Evolutionary conservation across 1,140 invertebrate species (phyloP).

Genomic region (Cardiocondyla obscurior): DNA sequence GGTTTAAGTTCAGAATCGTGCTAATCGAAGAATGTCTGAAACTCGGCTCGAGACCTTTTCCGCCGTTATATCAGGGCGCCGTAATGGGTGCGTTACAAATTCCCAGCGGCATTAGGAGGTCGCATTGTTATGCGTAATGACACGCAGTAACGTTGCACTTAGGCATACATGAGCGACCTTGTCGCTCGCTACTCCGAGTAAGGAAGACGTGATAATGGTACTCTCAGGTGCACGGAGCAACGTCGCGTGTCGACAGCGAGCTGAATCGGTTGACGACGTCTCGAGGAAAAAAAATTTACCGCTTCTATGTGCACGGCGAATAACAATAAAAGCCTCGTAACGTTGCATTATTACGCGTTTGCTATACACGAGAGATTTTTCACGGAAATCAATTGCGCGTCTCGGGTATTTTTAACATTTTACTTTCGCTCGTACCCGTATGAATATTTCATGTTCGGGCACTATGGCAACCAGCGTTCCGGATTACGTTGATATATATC

Average conservation of each 20-base stretch:
- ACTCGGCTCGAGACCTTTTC: background rate
- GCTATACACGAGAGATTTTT: slow-evolving; percentile 1
- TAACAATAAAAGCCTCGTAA: background rate
- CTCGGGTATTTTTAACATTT: background rate
- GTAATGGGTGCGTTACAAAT: slow-evolving; percentile 9
- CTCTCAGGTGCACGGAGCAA: background rate
- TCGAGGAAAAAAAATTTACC: slow-evolving; percentile 48
- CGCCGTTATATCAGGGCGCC: background rate
- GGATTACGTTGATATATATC: slow-evolving; percentile 23
- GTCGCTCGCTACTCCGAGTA: slow-evolving; percentile 10
- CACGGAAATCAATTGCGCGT: background rate
- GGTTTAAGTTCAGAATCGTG: background rate
- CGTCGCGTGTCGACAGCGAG: slow-evolving; percentile 19
- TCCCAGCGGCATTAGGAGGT: slow-evolving; percentile 4
- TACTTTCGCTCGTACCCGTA: too few relatives aligned
- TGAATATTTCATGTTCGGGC: background rate
- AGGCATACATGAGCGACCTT: background rate
- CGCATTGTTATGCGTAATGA: slow-evolving; percentile 37
- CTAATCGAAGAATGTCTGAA: background rate
- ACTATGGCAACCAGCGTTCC: background rate
- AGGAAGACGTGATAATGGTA: slow-evolving; percentile 21
- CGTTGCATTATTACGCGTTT: background rate
- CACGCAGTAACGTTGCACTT: slow-evolving; percentile 17
- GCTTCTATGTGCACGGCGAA: background rate
- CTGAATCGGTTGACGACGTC: slow-evolving; percentile 26